Conservation (phyloP, 2,797 vertebrate genomes). For the Arctocebus calabarensis region DNA sequence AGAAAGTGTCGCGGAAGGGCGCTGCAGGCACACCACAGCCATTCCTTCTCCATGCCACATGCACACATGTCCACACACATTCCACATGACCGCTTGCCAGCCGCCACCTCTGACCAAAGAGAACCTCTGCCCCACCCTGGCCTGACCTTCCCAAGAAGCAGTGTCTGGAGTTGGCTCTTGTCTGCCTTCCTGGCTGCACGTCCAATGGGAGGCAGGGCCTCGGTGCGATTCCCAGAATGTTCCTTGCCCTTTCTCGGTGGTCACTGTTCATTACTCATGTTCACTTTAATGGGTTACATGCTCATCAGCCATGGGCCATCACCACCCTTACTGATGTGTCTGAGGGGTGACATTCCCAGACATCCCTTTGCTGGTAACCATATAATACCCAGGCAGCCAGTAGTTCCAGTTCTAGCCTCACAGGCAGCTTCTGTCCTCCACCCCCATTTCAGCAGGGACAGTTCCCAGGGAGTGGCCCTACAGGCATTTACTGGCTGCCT, state of each 20-base stretch:
- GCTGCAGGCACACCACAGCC: background rate
- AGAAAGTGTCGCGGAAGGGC: background rate
- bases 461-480: accelerated
- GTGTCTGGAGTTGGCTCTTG: background rate
- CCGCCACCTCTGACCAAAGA: slow-evolving; percentile 75
- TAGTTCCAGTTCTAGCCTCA: background rate
- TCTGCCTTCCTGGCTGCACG: too few relatives aligned
- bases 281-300: slow-evolving; percentile 58
- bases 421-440: background rate
- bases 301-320: slow-evolving; percentile 63
- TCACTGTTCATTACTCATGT: slow-evolving; percentile 65
- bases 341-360: slow-evolving; percentile 25
- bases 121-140: background rate
- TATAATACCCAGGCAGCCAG: background rate
- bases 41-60: background rate
- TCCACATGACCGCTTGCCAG: background rate
- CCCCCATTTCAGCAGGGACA: background rate
- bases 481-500: background rate
- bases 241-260: slow-evolving; percentile 51
- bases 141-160: background rate
- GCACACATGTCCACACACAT: background rate
- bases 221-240: background rate
- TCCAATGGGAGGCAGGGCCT: background rate
- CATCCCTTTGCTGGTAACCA: background rate
- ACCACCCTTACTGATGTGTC: slow-evolving; percentile 39